These are phyloP conservation scores for Todiramphus saurophagus DNA, from an alignment of 2,113 vertebrate genomes.

Conservation along the genomic window DNA sequence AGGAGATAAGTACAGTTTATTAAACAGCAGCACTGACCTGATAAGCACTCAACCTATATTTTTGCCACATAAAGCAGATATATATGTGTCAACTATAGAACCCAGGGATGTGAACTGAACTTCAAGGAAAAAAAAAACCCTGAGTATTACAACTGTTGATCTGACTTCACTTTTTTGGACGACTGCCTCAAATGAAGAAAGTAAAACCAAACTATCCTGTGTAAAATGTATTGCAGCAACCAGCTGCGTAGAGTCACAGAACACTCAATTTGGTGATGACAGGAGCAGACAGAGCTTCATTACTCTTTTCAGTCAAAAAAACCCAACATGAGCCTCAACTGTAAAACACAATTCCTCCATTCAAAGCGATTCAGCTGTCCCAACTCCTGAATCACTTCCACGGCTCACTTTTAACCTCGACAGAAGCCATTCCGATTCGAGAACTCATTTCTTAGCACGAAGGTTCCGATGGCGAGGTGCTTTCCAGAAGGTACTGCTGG, in stretches of 20 bases:
- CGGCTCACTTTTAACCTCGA: accelerated
- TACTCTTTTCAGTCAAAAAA: neutral
- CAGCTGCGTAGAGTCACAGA: neutral
- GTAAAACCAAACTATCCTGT: neutral
- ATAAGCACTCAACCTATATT: slow-evolving; percentile 20
- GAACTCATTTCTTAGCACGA: neutral
- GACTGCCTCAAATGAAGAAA: neutral
- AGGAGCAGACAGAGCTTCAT: neutral
- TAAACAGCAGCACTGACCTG: neutral
- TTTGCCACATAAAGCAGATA: neutral
- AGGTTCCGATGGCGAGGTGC: neutral
- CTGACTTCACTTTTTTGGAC: neutral
- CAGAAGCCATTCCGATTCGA: accelerated
- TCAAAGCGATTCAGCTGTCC: neutral
- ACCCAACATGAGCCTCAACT: neutral
- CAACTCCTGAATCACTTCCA: neutral
- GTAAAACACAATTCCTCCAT: neutral
- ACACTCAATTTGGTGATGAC: neutral
- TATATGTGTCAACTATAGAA: accelerated
- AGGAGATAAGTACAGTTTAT: slow-evolving; percentile 58
- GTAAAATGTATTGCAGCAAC: neutral
- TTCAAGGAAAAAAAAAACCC: neutral
- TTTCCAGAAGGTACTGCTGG: neutral
- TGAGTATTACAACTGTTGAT: neutral
- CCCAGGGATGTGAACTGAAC: neutral